A percentile compares a stretch with the other conserved stretches of the same genome.
Conservation (phyloP, 2,888 invertebrate species). For the Heliconius hortense region DNA sequence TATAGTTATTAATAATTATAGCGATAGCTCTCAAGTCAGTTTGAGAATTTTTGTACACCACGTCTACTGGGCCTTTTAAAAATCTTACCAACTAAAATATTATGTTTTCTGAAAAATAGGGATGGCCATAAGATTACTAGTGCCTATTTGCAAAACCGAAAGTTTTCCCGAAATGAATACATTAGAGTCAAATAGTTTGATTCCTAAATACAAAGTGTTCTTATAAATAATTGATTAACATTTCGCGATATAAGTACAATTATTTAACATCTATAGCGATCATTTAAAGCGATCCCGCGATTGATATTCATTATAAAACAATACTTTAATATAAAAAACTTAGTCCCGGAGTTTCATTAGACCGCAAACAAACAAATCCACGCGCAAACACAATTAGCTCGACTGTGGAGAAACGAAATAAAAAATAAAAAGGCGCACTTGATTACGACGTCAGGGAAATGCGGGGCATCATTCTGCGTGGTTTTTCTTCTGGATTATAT, state of each 20-base stretch:
- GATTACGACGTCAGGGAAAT: slow-evolving; percentile 58
- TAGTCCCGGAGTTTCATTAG: slow-evolving; percentile 17
- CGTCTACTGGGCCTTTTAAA: too few species aligned
- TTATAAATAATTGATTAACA: slow-evolving; percentile 1
- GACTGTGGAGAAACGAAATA: slow-evolving; percentile 22
- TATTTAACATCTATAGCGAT: slow-evolving; percentile 9
- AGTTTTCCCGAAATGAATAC: background rate
- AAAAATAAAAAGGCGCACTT: slow-evolving; percentile 41
- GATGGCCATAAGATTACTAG: too few species aligned
- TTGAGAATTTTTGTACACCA: too few species aligned
- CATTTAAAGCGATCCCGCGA: slow-evolving; percentile 18
- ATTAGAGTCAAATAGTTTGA: background rate
- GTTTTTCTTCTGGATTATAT: slow-evolving; percentile 37
- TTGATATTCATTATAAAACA: slow-evolving; percentile 26
- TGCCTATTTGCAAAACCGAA: background rate
- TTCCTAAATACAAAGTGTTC: background rate
- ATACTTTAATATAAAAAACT: slow-evolving; percentile 27
- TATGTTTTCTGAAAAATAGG: background rate
- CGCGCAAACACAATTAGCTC: slow-evolving; percentile 27
- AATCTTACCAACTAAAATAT: background rate
- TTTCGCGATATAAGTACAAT: background rate
- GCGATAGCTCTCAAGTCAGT: too few species aligned
- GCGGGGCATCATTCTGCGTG: slow-evolving; percentile 42
- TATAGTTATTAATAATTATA: too few species aligned
- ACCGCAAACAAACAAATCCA: slow-evolving; percentile 29